These are phyloP conservation scores for Adelognathus sp. DNA, from an alignment of 2,888 invertebrate species.

Conservation along the genomic window DNA sequence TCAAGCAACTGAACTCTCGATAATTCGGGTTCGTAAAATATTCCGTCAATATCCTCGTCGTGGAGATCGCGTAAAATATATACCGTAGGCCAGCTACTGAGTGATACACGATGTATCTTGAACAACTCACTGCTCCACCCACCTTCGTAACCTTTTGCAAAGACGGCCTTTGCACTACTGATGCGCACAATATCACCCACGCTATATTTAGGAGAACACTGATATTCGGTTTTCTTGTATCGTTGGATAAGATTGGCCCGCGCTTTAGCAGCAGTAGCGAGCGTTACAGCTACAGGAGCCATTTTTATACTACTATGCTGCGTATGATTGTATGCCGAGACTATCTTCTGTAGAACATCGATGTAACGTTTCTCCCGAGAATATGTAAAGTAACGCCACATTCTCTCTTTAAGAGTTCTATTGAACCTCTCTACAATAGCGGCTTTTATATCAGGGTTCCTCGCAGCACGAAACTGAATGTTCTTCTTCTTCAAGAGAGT, in stretches of 20 bases:
- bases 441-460: not conserved
- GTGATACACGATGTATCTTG: slow-evolving; percentile 4
- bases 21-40: slow-evolving; percentile 9
- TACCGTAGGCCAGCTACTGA: not conserved
- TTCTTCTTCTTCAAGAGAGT: not conserved
- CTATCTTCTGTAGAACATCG: slow-evolving; percentile 21
- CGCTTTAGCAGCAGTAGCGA: slow-evolving; percentile 14
- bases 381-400: slow-evolving; percentile 54
- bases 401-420: slow-evolving; percentile 42
- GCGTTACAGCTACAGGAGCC: slow-evolving; percentile 24
- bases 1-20: not conserved
- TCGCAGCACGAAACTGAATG: not conserved
- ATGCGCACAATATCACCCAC: slow-evolving; percentile 29
- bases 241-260: slow-evolving; percentile 15
- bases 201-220: not conserved
- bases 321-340: slow-evolving; percentile 24
- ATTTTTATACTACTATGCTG: slow-evolving; percentile 27
- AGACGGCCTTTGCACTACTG: slow-evolving; percentile 19
- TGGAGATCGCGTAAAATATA: slow-evolving; percentile 13
- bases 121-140: slow-evolving; percentile 39
- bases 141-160: slow-evolving; percentile 39
- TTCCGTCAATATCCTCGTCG: slow-evolving; percentile 1
- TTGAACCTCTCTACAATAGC: slow-evolving; percentile 42
- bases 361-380: slow-evolving; percentile 25
- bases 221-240: not conserved